A percentile compares a stretch with the other conserved stretches of the same genome.
These are phyloP conservation scores for Coecobrya sp. DNA, from an alignment of 2,888 invertebrate genomes.

Conservation along the genomic window DNA sequence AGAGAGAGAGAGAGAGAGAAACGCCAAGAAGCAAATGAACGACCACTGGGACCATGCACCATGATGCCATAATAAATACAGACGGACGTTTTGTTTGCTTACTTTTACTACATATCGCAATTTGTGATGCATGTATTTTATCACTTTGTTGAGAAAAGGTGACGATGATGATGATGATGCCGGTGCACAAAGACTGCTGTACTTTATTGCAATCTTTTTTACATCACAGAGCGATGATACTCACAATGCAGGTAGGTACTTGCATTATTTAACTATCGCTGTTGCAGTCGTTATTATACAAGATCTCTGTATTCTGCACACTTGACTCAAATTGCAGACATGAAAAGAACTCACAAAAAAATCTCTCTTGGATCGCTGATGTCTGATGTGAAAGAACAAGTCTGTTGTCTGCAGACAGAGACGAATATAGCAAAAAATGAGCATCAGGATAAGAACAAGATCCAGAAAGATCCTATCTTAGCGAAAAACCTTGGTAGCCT, in stretches of 20 bases:
- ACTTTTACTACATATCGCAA: slow-evolving; percentile 67
- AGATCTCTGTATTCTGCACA: background rate
- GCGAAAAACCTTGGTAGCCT: slow-evolving; percentile 48
- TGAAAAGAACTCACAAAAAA: background rate
- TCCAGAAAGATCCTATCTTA: slow-evolving; percentile 52
- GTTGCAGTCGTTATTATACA: background rate
- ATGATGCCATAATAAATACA: slow-evolving; percentile 31
- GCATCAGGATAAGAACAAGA: slow-evolving; percentile 32
- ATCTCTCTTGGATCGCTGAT: background rate
- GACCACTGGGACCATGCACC: slow-evolving; percentile 45
- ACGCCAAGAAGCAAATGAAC: slow-evolving; percentile 40
- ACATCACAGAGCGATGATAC: slow-evolving; percentile 19
- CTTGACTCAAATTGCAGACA: slow-evolving; percentile 54
- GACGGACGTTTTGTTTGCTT: slow-evolving; percentile 71
- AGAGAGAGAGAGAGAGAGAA: slow-evolving; percentile 17
- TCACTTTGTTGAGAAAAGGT: slow-evolving; percentile 44
- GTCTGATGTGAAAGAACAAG: slow-evolving; percentile 12
- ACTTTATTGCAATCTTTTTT: slow-evolving; percentile 33
- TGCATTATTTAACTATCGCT: slow-evolving; percentile 46
- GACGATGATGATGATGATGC: slow-evolving; percentile 30
- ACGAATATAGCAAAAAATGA: slow-evolving; percentile 20
- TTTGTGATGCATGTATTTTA: slow-evolving; percentile 73
- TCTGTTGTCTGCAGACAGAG: slow-evolving; percentile 22
- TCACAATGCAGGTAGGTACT: slow-evolving; percentile 40
- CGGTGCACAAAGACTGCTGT: slow-evolving; percentile 34